Evolutionary conservation across 2,797 vertebrate species (phyloP).

Genomic region (Cheirogaleus major): DNA sequence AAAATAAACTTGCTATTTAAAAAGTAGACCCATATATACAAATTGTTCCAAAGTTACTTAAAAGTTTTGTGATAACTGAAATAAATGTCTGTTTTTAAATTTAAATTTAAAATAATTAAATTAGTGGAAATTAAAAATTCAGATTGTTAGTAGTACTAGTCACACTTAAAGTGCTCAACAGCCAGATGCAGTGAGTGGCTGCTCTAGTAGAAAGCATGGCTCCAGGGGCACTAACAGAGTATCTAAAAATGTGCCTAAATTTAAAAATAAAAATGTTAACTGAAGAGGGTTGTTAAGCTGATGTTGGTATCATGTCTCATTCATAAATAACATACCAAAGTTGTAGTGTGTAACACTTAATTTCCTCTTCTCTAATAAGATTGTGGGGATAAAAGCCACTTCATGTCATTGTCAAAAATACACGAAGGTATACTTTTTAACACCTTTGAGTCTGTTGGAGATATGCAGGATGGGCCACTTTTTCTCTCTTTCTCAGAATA

Average conservation of each 20-base stretch:
- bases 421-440: not conserved
- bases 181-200: not conserved
- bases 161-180: not conserved
- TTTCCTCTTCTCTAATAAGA: not conserved
- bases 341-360: too few species aligned
- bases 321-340: not conserved
- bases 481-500: not conserved
- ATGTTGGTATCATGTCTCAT: not conserved
- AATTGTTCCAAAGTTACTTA: not conserved
- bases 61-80: not conserved
- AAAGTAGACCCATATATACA: not conserved
- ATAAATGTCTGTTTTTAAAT: not conserved
- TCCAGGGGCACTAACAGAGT: not conserved
- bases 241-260: not conserved
- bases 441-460: not conserved
- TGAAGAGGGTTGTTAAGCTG: not conserved
- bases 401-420: not conserved
- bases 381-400: not conserved
- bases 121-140: not conserved
- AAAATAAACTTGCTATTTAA: not conserved
- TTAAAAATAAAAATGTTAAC: not conserved
- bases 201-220: not conserved
- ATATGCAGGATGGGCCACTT: not conserved
- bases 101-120: not conserved
- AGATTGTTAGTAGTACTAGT: not conserved